A percentile compares a stretch with the other conserved stretches of the same genome.
phyloP scores from a whole-genome alignment of 2,888 invertebrate species.

The Gymnosoma rotundatum region DNA sequence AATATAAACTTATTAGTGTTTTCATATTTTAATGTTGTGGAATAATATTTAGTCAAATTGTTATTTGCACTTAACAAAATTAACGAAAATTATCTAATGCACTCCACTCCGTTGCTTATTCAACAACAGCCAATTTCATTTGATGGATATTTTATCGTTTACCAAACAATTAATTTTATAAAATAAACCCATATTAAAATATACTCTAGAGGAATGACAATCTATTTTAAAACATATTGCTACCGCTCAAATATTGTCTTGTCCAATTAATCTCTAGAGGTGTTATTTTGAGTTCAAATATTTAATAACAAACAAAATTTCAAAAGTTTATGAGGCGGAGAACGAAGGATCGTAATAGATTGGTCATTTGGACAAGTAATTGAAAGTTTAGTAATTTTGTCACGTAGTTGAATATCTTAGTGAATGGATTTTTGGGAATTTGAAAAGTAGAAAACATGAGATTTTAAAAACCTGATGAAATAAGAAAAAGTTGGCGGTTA shows the following conservation, averaged over 20 bases:
- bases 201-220: constrained; percentile 26
- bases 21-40: too few relatives aligned
- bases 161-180: too few relatives aligned
- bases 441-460: constrained; percentile 18
- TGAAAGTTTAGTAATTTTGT: constrained; percentile 62
- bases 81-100: too few relatives aligned
- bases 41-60: too few relatives aligned
- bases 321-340: constrained; percentile 6
- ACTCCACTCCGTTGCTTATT: too few relatives aligned
- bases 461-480: constrained; percentile 36
- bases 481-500: background rate
- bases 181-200: background rate
- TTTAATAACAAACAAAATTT: constrained; percentile 44
- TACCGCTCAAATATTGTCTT: constrained; percentile 24
- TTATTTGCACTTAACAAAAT: too few relatives aligned
- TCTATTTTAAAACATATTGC: background rate
- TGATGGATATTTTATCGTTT: too few relatives aligned
- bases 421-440: constrained; percentile 53
- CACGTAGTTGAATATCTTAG: constrained; percentile 52
- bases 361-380: constrained; percentile 57
- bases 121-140: too few relatives aligned
- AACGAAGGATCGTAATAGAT: constrained; percentile 28
- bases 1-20: too few relatives aligned
- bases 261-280: constrained; percentile 59
- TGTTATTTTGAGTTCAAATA: constrained; percentile 50